A percentile compares a stretch with the other conserved stretches of the same genome.
These are phyloP conservation scores for Perca flavescens DNA, from an alignment of 2,113 vertebrate species.

Conservation along the genomic window DNA sequence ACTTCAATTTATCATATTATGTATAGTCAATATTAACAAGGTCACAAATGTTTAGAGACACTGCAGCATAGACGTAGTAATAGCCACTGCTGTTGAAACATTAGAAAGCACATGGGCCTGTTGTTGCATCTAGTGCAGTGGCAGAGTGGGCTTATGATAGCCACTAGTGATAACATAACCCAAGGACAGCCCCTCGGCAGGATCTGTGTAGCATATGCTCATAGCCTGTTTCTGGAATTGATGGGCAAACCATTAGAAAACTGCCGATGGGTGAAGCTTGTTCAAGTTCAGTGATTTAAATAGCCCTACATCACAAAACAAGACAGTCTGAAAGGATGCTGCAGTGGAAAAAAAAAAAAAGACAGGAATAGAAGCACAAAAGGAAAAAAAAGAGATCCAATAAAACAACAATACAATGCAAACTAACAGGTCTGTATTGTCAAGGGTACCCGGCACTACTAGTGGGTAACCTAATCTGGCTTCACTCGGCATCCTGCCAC, in stretches of 20 bases:
- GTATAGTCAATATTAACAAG: background rate
- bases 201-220: conserved; percentile 29
- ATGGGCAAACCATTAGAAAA: conserved; percentile 37
- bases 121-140: conserved; percentile 1
- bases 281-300: conserved; percentile 48
- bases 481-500: conserved; percentile 33
- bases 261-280: background rate
- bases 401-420: background rate
- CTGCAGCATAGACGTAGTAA: background rate
- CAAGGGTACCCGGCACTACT: conserved; percentile 2
- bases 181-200: conserved; percentile 39
- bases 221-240: conserved; percentile 6
- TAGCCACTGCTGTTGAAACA: conserved; percentile 12
- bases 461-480: conserved; percentile 30
- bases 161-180: conserved; percentile 44
- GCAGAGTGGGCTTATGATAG: conserved; percentile 19
- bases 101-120: conserved; percentile 32
- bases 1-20: background rate
- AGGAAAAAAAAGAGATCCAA: background rate
- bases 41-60: conserved; percentile 18
- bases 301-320: conserved; percentile 13
- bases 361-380: background rate
- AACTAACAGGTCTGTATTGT: conserved; percentile 20
- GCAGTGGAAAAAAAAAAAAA: background rate
- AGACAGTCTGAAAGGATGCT: background rate